A percentile compares a stretch with the other conserved stretches of the same genome.
Conservation (phyloP, 2,888 invertebrate genomes). For the Venusia cambrica region DNA sequence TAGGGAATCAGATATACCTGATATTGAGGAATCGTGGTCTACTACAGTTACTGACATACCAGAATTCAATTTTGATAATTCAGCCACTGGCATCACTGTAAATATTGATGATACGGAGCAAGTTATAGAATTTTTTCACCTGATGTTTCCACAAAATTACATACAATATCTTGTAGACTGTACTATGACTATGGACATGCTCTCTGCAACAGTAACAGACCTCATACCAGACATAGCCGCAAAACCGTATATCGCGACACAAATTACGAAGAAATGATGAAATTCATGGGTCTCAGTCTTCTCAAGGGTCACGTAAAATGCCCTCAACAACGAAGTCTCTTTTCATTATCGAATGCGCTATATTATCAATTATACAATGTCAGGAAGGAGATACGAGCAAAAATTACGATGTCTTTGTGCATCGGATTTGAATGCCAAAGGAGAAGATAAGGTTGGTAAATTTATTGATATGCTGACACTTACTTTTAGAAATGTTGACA, state of each 20-base stretch:
- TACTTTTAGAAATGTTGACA: slow-evolving; percentile 20
- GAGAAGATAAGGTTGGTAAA: slow-evolving; percentile 17
- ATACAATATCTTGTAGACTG: slow-evolving; percentile 1
- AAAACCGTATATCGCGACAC: slow-evolving; percentile 5
- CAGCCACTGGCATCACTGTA: slow-evolving; percentile 1
- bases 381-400: slow-evolving; percentile 26
- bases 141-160: slow-evolving; percentile 3
- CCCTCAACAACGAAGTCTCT: slow-evolving; percentile 16
- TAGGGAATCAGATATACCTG: not conserved
- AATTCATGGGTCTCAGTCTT: slow-evolving; percentile 5
- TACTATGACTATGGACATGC: slow-evolving; percentile 2
- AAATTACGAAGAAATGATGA: slow-evolving; percentile 8
- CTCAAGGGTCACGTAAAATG: slow-evolving; percentile 3
- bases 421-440: slow-evolving; percentile 19
- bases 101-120: slow-evolving; percentile 5
- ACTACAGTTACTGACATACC: slow-evolving; percentile 17
- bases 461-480: slow-evolving; percentile 17
- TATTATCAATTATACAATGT: slow-evolving; percentile 27
- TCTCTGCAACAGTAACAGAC: slow-evolving; percentile 4
- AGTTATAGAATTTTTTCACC: slow-evolving; percentile 5
- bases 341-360: slow-evolving; percentile 22
- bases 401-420: slow-evolving; percentile 25
- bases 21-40: slow-evolving; percentile 1
- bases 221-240: slow-evolving; percentile 8
- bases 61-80: slow-evolving; percentile 5